Evolutionary conservation across 2,888 invertebrate species (phyloP), one percentile per base, ranked within the genome.

Genomic region (Alviniconcha strummeri): DNA sequence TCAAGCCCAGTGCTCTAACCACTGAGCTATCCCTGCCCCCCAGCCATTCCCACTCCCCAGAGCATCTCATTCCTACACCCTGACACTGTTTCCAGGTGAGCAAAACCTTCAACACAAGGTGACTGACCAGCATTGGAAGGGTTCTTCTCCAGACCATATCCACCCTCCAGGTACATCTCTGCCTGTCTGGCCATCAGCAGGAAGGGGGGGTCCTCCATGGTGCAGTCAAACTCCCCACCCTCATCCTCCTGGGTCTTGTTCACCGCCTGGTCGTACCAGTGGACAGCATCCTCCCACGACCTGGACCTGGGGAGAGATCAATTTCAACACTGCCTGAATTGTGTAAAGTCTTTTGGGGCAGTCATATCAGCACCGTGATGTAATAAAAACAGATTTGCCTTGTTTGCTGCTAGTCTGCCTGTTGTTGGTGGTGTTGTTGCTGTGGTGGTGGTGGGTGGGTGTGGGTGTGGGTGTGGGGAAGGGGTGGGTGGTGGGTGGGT

Each of bases 161-260:
- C 94, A 4, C 95, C 95, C 54, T 90, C 85, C 72, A 89, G 88
- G 85, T 94, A 94, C 90, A 95, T 91, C 82, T 94, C 94, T 0
- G 95, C 95, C 90, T 94, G 93, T 83, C 94, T 93, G 56, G 94
- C 94, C 86, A 94, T 88, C 19, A 95, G 91, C 84, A 91, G 89
- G 87, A 95, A 94, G 13, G 89, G 86, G 9, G 94, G 94, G 87
- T 94, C 94, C 85, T 94, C 91, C 91, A 94, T 92, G 56, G 92
- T 92, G 15, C 91, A 89, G 83, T 93, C 93, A 86, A 88, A 93
- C 84, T 90, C 91, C 85, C 92, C 93, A 86, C 90, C 92, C 86
- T 90, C 93, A 90, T 91, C 93, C 90, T 91, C 93, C 69, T 89
- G 92, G 88, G 88, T 92, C 90, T 85, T 92, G 86, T 88, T 91